These are phyloP conservation scores for Temnothorax longispinosus DNA, from an alignment of 1,140 invertebrate species.

Conservation along the genomic window DNA sequence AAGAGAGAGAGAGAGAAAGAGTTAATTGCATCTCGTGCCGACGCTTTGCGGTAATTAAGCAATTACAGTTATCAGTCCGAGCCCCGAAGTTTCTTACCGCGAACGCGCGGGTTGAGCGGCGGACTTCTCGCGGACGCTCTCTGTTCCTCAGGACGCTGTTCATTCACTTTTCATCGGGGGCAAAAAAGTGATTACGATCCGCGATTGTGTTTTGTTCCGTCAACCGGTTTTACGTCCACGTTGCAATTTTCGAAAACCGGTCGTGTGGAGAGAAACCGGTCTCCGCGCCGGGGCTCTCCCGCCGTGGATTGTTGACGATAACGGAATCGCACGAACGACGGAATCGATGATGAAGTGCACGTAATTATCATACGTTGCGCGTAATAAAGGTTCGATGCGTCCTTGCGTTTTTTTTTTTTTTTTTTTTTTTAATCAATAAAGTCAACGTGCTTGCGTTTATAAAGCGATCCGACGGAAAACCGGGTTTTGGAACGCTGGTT, in stretches of 20 bases:
- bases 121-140: neutral
- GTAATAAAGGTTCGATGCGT: neutral
- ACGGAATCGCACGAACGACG: conserved; percentile 20
- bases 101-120: neutral
- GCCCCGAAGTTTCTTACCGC: neutral
- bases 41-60: conserved; percentile 18
- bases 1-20: neutral
- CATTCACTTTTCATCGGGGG: conserved; percentile 31
- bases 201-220: conserved; percentile 27
- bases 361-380: conserved; percentile 9
- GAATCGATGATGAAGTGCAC: conserved; percentile 19
- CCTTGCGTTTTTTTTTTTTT: neutral
- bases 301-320: conserved; percentile 30
- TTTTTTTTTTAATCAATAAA: neutral
- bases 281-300: neutral
- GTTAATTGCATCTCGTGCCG: neutral
- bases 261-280: conserved; percentile 41
- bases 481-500: neutral
- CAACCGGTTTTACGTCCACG: conserved; percentile 3
- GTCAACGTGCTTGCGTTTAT: neutral
- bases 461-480: neutral
- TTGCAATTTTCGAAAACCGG: conserved; percentile 43
- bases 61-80: neutral
- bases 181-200: neutral
- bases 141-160: neutral